Evolutionary conservation across 2,888 invertebrate species (phyloP).

Genomic region (Ophion ellenae): DNA sequence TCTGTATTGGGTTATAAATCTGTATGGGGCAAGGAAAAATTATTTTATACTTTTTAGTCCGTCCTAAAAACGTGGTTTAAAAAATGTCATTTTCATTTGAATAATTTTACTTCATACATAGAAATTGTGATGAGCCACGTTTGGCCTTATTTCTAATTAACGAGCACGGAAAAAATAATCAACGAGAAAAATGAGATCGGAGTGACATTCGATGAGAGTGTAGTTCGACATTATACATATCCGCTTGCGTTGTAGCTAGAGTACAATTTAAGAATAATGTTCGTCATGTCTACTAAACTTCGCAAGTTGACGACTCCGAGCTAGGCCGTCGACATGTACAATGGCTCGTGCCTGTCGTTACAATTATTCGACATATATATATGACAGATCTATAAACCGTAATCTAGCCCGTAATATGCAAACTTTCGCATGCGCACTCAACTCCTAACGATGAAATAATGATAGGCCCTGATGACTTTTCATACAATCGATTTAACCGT

Average conservation of each 20-base stretch:
- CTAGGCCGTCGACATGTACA: conserved; percentile 32
- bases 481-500: too few species aligned
- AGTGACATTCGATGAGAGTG: neutral
- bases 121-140: conserved; percentile 15
- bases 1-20: too few species aligned
- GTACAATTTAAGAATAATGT: conserved; percentile 40
- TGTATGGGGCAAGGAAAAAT: too few species aligned
- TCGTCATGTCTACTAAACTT: conserved; percentile 41
- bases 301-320: conserved; percentile 39
- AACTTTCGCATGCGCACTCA: neutral
- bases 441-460: neutral
- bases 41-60: too few species aligned
- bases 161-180: conserved; percentile 19
- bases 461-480: too few species aligned
- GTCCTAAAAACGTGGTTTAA: too few species aligned
- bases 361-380: conserved; percentile 17
- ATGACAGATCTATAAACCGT: conserved; percentile 17
- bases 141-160: neutral
- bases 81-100: too few species aligned
- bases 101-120: neutral
- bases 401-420: conserved; percentile 18
- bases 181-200: conserved; percentile 13
- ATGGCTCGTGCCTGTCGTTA: neutral
- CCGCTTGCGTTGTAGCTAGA: neutral
- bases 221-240: conserved; percentile 52